Percentiles rank a stretch among this genome's conserved stretches.
phyloP scores from a whole-genome alignment of 2,797 vertebrate species.

The Brotula barbata region DNA sequence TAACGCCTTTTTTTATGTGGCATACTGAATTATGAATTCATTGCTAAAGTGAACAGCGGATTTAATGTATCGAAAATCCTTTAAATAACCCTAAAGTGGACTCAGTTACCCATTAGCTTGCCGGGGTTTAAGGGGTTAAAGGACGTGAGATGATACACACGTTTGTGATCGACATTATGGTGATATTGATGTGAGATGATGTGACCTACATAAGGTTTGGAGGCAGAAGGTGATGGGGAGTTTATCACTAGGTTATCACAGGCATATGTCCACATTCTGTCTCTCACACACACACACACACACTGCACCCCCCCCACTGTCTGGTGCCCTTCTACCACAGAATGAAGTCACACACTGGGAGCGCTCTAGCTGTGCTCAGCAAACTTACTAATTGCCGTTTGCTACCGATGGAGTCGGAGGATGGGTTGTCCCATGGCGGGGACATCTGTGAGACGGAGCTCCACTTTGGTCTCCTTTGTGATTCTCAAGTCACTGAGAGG shows the following conservation, averaged over 20 bases:
- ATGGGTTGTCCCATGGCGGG: neutral
- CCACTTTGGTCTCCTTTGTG: constrained; percentile 53
- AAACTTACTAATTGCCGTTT: constrained; percentile 39
- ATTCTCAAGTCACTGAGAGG: constrained; percentile 61
- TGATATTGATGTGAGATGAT: constrained; percentile 49
- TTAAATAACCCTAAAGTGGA: too few species aligned
- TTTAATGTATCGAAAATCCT: too few species aligned
- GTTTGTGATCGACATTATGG: constrained; percentile 27
- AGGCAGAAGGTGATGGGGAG: constrained; percentile 57
- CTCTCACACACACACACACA: constrained; percentile 15
- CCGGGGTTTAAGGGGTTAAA: neutral
- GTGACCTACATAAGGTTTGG: constrained; percentile 72
- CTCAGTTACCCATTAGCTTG: too few species aligned
- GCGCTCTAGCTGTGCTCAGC: constrained; percentile 9
- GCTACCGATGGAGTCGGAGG: constrained; percentile 17
- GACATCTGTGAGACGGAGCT: constrained; percentile 42
- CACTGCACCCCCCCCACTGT: constrained; percentile 5
- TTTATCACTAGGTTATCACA: constrained; percentile 22
- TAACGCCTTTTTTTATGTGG: too few species aligned
- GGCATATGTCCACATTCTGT: constrained; percentile 7
- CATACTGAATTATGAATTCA: too few species aligned
- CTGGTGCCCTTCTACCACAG: neutral
- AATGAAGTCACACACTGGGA: neutral
- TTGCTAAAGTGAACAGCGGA: too few species aligned
- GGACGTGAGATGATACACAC: constrained; percentile 4